Evolutionary conservation across 2,888 invertebrate genomes (phyloP), one percentile per base, ranked within the genome.

Genomic region (Formica aserva): DNA sequence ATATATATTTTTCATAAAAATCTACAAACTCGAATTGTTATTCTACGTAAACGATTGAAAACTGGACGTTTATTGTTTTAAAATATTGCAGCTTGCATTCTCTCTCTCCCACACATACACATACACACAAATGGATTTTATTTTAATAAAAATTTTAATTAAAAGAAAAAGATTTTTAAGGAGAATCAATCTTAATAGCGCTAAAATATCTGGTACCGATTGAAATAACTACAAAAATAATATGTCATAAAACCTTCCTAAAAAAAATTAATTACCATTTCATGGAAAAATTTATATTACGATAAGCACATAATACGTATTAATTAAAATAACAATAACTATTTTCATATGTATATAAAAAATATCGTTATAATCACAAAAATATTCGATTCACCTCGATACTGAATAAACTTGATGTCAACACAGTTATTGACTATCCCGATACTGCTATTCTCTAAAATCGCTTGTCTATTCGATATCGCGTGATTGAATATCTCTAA

Each of bases 141-240:
- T 48, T 62, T 75, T 63, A 48, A 63, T 22, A 32, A 5, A 63
- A 18, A 48, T 63, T 74, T 75, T 9, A 57, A 26, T 69, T 48
- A 57, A 57, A 72, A 57, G 6, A 57, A 11, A n/a, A 0, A 35
- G 55, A 9, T 35, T 57, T 72, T 72, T 55, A 4, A 18, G n/a
- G 2, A n/a, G 3, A 41, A 18, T 45, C 18, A 75, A 45, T 63
- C 22, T 63, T 48, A 32, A 63, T 22, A 75, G n/a, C 15, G n/a
- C 9, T 5, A 11, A 32, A 75, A 63, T 75, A 63, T 75, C 18
- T 32, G 18, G 1, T 57, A 38, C 11, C 11, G 26, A 29, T 32
- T 75, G 45, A 45, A 32, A 8, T 45, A 11, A 32, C 18, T n/a
- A 29, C 11, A 41, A 52, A 52, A 74, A 11, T 41, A 29, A 57